Evolutionary conservation across 1,140 invertebrate species (phyloP), one percentile per base, ranked within the genome.

Genomic region (Lordiphosa clarofinis): DNA sequence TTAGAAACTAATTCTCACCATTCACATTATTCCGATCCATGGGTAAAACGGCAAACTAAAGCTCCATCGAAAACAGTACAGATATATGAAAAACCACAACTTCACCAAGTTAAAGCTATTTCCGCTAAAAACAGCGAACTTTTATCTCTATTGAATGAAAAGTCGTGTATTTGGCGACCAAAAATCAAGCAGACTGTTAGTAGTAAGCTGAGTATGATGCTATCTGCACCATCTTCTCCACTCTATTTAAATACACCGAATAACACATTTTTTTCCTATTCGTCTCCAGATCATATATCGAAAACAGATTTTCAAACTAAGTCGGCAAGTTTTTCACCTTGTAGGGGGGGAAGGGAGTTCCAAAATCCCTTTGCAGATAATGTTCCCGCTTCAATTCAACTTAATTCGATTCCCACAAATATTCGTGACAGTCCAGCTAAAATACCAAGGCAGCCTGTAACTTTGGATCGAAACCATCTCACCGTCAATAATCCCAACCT

Each of bases 161-260:
- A 48, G 31, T 49, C 55, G 7, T 67, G 62, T 42, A 44, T 47
- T 38, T 24, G 58, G 21, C 65, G 61, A 31, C 78, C 63, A 31
- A 52, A 60, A 44, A 35, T 60, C 8, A 63, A 73, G 36, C 49
- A 63, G 52, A 63, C 46, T 9, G 28, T 31, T 31, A 31, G 19
- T 42, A 37, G 12, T 43, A 28, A 28, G 50, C 38, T 44, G 38
- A 71, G 12, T 58, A 72, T 15, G 64, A 58, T 43, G 44, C 43
- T 61, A 6, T 86, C 86, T 19, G 78, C 84, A 1, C 84, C 84
- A 6, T 71, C 81, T 42, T 84, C 84, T 6, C 86, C 71, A 28
- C 61, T 65, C 48, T 64, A 69, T 39, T 50, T 74, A 8, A 71
- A 57, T 31, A 35, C 47, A 5, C 49, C 56, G 21, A 59, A 57